Evolutionary conservation across 2,113 vertebrate genomes (phyloP).

Genomic region (Sinocyclocheilus anshuiensis): DNA sequence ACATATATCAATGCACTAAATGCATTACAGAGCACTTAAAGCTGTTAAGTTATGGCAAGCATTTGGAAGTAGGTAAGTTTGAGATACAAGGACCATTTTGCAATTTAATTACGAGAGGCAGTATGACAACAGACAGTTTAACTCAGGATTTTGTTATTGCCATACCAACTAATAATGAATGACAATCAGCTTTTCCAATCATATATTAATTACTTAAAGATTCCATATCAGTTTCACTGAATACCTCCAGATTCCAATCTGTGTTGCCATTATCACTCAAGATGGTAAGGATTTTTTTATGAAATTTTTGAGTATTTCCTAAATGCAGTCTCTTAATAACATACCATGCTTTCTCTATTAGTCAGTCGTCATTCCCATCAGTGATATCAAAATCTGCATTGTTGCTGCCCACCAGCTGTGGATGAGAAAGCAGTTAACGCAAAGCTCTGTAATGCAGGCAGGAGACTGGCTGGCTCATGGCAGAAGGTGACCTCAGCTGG

Average conservation of each 20-base stretch:
- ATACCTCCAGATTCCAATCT: neutral
- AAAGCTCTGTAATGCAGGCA: conserved; percentile 1
- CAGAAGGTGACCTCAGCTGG: conserved; percentile 32
- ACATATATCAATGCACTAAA: conserved; percentile 13
- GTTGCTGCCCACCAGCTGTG: conserved; percentile 15
- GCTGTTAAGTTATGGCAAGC: neutral
- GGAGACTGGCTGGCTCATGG: neutral
- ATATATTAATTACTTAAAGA: conserved; percentile 6
- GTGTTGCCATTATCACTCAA: neutral
- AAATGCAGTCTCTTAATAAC: conserved; percentile 1
- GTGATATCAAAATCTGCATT: conserved; percentile 3
- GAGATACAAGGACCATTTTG: neutral
- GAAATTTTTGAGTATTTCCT: neutral
- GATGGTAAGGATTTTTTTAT: neutral
- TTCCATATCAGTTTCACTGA: neutral
- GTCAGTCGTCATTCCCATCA: neutral
- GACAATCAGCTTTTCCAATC: neutral
- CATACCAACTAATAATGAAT: neutral
- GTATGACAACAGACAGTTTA: neutral
- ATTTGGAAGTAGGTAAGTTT: neutral
- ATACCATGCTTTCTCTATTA: conserved; percentile 15
- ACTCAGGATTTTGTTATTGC: neutral
- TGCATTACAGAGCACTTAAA: conserved; percentile 32
- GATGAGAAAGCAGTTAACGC: neutral
- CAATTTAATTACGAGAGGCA: conserved; percentile 1